Evolutionary conservation across 2,113 vertebrate genomes (phyloP), one percentile per base, ranked within the genome.

Genomic region (Alethe castanea): DNA sequence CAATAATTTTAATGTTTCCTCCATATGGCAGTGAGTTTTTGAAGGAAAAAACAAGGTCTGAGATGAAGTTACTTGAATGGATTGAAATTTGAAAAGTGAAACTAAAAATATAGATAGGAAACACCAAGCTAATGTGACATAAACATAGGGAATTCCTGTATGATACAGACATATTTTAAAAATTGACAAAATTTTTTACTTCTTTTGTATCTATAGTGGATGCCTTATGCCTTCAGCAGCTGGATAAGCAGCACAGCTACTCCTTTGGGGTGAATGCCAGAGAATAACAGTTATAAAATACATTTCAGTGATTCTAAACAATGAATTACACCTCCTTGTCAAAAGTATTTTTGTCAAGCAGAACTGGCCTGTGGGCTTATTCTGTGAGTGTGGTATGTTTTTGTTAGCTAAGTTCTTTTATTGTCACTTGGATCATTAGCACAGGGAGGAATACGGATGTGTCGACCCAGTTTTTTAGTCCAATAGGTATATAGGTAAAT

Each of bases 1-100:
- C 90, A 96, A 96, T 96, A 96, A 94, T 96, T 96, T 96, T 95
- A 96, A 95, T 93, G 94, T 97, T 94, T 96, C 50, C 59, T 87
- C 96, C 96, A 95, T 96, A 96, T 97, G 95, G 86, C 96, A 93
- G 53, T 50, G 81, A 65, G 62, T 88, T 96, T 94, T 94, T 1
- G 3, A 91, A 81, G 54, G 38, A 35, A 95, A 91, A 86, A 94
- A 87, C 89, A 94, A 95, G 25, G 78, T 89, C 70, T 91, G 86
- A 91, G 79, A 92, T 7, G 4, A 64, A 94, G 73, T 62, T 87
- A 69, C 48, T 57, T 80, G 70, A 80, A 85, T 36, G 66, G 80
- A 89, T 81, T 89, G 86, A 78, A 88, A 91, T 65, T 53, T 47
- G 61, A 77, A 85, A 93, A 95, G 80, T 84, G 96, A 95, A 95